These are phyloP conservation scores for Leptestheria dahalacensis DNA, from an alignment of 1,140 invertebrate species.

Conservation along the genomic window DNA sequence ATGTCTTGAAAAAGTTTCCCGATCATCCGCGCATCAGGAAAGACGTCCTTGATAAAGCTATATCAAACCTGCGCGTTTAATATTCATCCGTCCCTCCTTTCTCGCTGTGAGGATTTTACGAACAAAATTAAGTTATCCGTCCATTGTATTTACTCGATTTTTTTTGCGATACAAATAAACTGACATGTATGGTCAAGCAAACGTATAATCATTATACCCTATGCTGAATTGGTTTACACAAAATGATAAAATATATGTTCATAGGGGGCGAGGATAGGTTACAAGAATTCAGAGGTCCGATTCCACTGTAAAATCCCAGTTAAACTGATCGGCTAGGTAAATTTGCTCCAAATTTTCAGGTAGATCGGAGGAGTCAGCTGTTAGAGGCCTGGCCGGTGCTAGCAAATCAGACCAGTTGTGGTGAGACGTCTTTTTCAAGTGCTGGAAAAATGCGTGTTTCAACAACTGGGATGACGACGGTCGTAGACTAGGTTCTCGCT, in stretches of 20 bases:
- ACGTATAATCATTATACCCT: too few relatives aligned
- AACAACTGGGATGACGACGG: conserved; percentile 47
- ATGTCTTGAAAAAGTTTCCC: conserved; percentile 62
- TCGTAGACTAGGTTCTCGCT: conserved; percentile 44
- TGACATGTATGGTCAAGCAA: too few relatives aligned
- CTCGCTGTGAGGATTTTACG: too few relatives aligned
- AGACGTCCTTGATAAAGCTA: conserved; percentile 88
- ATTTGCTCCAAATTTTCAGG: neutral
- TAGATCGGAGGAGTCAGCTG: neutral
- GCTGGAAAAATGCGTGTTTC: conserved; percentile 58
- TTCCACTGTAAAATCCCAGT: neutral
- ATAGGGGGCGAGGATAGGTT: too few relatives aligned
- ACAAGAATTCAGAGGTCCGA: neutral
- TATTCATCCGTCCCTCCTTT: neutral
- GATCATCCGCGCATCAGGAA: conserved; percentile 83
- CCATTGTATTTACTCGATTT: too few relatives aligned
- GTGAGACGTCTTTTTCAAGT: conserved; percentile 27
- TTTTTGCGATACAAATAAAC: too few relatives aligned
- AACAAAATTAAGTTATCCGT: conserved; percentile 2
- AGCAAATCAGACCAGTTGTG: conserved; percentile 31
- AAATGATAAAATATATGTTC: too few relatives aligned
- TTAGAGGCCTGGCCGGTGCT: conserved; percentile 25
- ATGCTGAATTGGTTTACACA: too few relatives aligned
- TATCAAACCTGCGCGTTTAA: conserved; percentile 58
- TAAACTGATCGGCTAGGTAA: neutral